Base-by-base conservation (phyloP, 2,797 vertebrate species). In the Sebastes cheni region DNA sequence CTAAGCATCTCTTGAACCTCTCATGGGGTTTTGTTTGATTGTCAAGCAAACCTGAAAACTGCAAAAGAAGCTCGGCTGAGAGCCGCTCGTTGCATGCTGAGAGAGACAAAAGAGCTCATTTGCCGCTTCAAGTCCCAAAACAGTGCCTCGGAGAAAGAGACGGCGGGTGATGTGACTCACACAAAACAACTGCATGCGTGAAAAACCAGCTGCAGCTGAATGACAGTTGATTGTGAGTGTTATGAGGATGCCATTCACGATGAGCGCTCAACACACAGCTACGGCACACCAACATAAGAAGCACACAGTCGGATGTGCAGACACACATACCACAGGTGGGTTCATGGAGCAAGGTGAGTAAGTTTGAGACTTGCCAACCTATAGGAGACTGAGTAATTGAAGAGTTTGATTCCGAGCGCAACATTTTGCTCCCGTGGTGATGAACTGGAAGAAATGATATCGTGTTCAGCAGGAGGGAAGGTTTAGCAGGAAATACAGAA, bases 381-480 rank as follows among this genome's bases (percentile, higher is more conserved):
- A 99, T 97, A 96, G 98, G 97, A 97, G 98, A 99, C 98, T 99
- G 99, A 98, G 98, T 99, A 97, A 99, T 99, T 95, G 98, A 99
- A 96, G 98, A 99, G 97, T 99, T 99, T 99, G 99, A 99, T 96
- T 99, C 99, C 96, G 98, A 99, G 97, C 98, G 98, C 96, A 99
- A 99, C 99, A 99, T 99, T 99, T 99, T 99, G 98, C 97, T 99
- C 94, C 99, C 99, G 92, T 99, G 97, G 97, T 99, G 99, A 96
- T 99, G 99, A 97, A 99, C 99, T 99, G 96, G 97, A 97, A 98
- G 96, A 97, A 97, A 97, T 93, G 92, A 97, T 95, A 97, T 92
- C 96, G 67, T 93, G 96, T 97, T 95, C 82, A 96, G 97, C 91
- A 94, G 89, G 77, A 90, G 89, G 88, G 88, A 87, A 85, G 92